Conservation (phyloP, 2,888 invertebrate genomes). For the Zele albiditarsus region DNA sequence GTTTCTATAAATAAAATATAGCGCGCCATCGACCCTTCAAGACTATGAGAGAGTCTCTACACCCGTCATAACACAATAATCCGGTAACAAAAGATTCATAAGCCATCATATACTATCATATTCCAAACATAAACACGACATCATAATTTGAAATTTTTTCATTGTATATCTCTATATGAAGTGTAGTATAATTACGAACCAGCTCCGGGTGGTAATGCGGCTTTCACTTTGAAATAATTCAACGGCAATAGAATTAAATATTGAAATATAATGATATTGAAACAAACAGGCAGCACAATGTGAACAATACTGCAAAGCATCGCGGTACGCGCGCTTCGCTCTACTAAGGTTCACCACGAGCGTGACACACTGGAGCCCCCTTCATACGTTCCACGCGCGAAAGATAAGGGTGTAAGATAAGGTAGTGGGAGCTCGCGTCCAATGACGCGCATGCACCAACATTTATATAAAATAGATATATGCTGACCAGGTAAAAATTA, state of each 20-base stretch:
- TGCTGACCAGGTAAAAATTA: background rate
- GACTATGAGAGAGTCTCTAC: background rate
- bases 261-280: constrained; percentile 49
- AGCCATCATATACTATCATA: too few species aligned
- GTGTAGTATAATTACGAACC: constrained; percentile 56
- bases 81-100: background rate
- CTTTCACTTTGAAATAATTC: constrained; percentile 54
- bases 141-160: too few species aligned
- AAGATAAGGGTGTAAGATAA: constrained; percentile 34
- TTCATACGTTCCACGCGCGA: constrained; percentile 29
- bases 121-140: too few species aligned
- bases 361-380: constrained; percentile 48
- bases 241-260: constrained; percentile 43
- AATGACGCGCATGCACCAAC: constrained; percentile 29
- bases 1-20: constrained; percentile 45
- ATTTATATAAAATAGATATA: background rate
- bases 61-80: background rate
- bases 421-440: constrained; percentile 23
- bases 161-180: background rate
- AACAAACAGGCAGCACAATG: constrained; percentile 58
- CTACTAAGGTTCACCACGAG: constrained; percentile 59
- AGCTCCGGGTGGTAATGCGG: constrained; percentile 68
- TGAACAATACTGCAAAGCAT: constrained; percentile 66
- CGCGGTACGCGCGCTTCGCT: constrained; percentile 67
- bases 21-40: constrained; percentile 43